These are phyloP conservation scores for Drosophila limbata DNA, from an alignment of 2,888 invertebrate species.

Conservation along the genomic window DNA sequence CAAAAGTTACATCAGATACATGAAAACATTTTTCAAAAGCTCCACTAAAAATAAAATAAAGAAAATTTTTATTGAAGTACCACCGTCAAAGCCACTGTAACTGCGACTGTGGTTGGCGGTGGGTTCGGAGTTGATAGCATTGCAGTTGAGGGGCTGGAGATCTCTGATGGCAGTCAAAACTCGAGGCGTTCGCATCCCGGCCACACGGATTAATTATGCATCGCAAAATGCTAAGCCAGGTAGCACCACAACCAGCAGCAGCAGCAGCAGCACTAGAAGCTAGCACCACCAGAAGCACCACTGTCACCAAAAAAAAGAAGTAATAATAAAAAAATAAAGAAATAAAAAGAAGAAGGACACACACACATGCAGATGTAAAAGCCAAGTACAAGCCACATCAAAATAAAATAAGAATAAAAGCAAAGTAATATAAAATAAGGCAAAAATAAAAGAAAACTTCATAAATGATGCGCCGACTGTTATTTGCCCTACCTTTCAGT, in stretches of 20 bases:
- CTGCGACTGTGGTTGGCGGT: not conserved
- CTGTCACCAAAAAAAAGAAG: slow-evolving; percentile 9
- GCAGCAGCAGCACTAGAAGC: slow-evolving; percentile 26
- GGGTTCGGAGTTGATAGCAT: not conserved
- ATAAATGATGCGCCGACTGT: not conserved
- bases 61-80: slow-evolving; percentile 79
- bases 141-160: not conserved
- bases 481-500: slow-evolving; percentile 25
- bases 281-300: slow-evolving; percentile 32
- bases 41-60: slow-evolving; percentile 79
- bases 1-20: slow-evolving; percentile 78
- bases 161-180: slow-evolving; percentile 28
- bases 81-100: not conserved
- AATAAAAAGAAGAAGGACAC: slow-evolving; percentile 19
- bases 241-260: slow-evolving; percentile 43
- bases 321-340: slow-evolving; percentile 6
- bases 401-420: slow-evolving; percentile 62
- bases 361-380: slow-evolving; percentile 54
- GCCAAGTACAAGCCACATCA: slow-evolving; percentile 78
- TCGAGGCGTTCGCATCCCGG: slow-evolving; percentile 51
- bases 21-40: slow-evolving; percentile 79
- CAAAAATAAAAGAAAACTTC: slow-evolving; percentile 24
- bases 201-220: slow-evolving; percentile 76
- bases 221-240: slow-evolving; percentile 81
- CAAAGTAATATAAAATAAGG: slow-evolving; percentile 41